Evolutionary conservation across 2,888 invertebrate genomes (phyloP).

Genomic region (Cataglyphis albicans): DNA sequence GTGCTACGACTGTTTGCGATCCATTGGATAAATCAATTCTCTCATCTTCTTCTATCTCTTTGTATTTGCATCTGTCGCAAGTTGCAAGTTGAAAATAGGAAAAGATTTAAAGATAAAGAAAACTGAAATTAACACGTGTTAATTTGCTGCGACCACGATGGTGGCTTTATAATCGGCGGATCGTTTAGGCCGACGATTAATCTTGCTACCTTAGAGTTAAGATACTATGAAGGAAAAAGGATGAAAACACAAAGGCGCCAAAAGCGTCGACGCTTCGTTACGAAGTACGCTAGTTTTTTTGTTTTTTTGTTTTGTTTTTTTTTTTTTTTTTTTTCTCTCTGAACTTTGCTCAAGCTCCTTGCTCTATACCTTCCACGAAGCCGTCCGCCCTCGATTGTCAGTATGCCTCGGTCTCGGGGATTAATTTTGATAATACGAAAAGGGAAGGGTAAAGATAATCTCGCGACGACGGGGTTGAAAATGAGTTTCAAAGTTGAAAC

Average conservation of each 20-base stretch:
- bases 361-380: slow-evolving; percentile 59
- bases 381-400: slow-evolving; percentile 63
- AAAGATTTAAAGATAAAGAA: slow-evolving; percentile 31
- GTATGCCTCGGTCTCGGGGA: slow-evolving; percentile 59
- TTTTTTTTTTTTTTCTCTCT: slow-evolving; percentile 50
- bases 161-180: slow-evolving; percentile 63
- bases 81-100: slow-evolving; percentile 26
- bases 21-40: slow-evolving; percentile 56
- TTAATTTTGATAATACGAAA: slow-evolving; percentile 46
- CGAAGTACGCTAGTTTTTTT: slow-evolving; percentile 48
- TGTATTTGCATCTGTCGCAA: slow-evolving; percentile 48
- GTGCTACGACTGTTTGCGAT: slow-evolving; percentile 76
- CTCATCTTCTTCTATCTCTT: slow-evolving; percentile 48
- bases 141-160: slow-evolving; percentile 83
- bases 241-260: slow-evolving; percentile 35
- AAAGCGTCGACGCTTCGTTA: slow-evolving; percentile 50
- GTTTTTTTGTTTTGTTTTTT: background rate
- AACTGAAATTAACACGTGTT: slow-evolving; percentile 80
- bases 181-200: slow-evolving; percentile 63
- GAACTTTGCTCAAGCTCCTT: slow-evolving; percentile 60
- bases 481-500: slow-evolving; percentile 33
- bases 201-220: slow-evolving; percentile 51
- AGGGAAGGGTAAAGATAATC: slow-evolving; percentile 5
- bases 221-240: slow-evolving; percentile 10
- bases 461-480: slow-evolving; percentile 24